These are phyloP conservation scores for Dolichopus griseipennis DNA, from an alignment of 2,888 invertebrate genomes.

Conservation along the genomic window DNA sequence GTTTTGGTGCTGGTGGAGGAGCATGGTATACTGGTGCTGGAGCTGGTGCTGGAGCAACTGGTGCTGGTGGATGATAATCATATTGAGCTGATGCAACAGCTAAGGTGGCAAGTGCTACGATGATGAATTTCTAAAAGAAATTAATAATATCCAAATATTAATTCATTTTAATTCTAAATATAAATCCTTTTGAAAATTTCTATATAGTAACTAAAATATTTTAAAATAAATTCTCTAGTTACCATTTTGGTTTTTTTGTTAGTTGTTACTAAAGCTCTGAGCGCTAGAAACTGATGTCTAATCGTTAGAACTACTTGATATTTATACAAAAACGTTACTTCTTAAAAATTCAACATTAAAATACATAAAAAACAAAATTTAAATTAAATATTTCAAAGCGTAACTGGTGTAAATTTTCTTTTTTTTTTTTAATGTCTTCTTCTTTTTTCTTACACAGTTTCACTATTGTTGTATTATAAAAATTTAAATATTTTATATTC, in stretches of 20 bases:
- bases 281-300: slow-evolving; percentile 1
- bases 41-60: slow-evolving; percentile 8
- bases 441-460: background rate
- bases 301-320: background rate
- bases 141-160: background rate
- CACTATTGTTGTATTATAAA: background rate
- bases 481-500: background rate
- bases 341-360: background rate
- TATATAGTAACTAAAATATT: no score
- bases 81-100: slow-evolving; percentile 5
- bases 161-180: slow-evolving; percentile 18
- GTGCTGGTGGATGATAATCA: slow-evolving; percentile 7
- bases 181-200: slow-evolving; percentile 23
- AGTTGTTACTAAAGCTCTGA: background rate
- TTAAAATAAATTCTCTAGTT: background rate
- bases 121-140: background rate
- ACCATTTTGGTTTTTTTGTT: background rate
- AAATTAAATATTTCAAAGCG: background rate
- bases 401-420: background rate
- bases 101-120: slow-evolving; percentile 7
- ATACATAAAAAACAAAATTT: background rate
- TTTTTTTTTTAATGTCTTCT: background rate
- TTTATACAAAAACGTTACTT: background rate
- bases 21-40: slow-evolving; percentile 8
- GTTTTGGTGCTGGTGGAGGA: background rate